Evolutionary conservation across 2,113 vertebrate species (phyloP).

Genomic region (Corynorhinus townsendii): DNA sequence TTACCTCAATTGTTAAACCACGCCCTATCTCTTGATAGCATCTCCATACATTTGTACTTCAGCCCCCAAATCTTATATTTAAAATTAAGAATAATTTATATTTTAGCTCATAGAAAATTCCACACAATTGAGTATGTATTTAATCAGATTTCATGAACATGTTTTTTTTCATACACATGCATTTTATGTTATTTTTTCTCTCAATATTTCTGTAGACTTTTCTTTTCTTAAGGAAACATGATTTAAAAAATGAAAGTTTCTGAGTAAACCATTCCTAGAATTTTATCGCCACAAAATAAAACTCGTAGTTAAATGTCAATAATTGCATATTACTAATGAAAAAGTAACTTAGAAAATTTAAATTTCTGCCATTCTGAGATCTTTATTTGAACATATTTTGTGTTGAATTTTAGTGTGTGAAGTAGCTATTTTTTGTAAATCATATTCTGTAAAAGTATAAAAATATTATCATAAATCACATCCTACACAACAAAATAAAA

Average conservation of each 20-base stretch:
- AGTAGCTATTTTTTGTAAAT: constrained; percentile 14
- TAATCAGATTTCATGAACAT: background rate
- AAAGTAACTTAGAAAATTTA: constrained; percentile 7
- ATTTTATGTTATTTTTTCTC: background rate
- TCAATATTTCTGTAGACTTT: background rate
- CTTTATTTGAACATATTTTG: constrained; percentile 23
- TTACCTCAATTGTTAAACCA: background rate
- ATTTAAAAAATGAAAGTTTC: background rate
- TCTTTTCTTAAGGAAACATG: background rate
- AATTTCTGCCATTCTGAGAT: background rate
- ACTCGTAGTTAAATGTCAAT: constrained; percentile 7
- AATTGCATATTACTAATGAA: background rate
- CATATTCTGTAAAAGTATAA: background rate
- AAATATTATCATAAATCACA: background rate
- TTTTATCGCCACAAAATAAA: background rate
- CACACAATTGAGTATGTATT: background rate
- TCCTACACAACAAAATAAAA: background rate
- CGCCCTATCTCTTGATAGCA: background rate
- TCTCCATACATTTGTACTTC: background rate
- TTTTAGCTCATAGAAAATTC: background rate
- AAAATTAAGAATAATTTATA: constrained; percentile 6
- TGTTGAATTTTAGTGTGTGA: constrained; percentile 30
- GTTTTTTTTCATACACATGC: background rate
- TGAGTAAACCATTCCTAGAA: background rate
- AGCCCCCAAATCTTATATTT: background rate